Evolutionary conservation across 2,888 invertebrate species (phyloP).

Genomic region (Osmoderma eremita): DNA sequence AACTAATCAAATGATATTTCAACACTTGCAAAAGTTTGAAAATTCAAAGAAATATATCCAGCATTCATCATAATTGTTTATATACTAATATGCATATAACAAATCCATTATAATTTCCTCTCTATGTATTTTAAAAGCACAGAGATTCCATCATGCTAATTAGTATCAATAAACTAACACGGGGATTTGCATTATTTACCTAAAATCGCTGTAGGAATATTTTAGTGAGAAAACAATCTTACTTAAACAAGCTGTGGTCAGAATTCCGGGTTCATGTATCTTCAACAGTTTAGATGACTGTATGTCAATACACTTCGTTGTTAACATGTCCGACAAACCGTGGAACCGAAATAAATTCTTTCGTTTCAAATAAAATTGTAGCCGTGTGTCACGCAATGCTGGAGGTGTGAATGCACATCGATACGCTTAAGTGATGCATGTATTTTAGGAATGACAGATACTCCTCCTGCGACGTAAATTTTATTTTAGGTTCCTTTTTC

Average conservation of each 20-base stretch:
- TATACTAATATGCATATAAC: no score
- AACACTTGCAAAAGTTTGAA: no score
- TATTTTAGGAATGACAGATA: slow-evolving; percentile 24
- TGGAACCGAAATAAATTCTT: no score
- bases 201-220: slow-evolving; percentile 3
- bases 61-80: no score
- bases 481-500: slow-evolving; percentile 4
- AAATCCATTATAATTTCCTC: no score
- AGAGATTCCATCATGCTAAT: not conserved
- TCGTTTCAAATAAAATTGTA: no score
- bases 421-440: not conserved
- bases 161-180: not conserved
- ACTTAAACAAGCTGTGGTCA: not conserved
- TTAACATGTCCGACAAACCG: no score
- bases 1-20: no score
- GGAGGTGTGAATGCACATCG: not conserved
- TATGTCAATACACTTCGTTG: slow-evolving; percentile 8
- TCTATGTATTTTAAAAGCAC: no score
- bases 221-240: not conserved
- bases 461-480: not conserved
- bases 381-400: no score
- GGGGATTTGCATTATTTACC: not conserved
- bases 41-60: no score
- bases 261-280: slow-evolving; percentile 22
- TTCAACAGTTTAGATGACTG: not conserved